phyloP scores from a whole-genome alignment of 2,797 vertebrate genomes.

The Pseudochromis fuscus region DNA sequence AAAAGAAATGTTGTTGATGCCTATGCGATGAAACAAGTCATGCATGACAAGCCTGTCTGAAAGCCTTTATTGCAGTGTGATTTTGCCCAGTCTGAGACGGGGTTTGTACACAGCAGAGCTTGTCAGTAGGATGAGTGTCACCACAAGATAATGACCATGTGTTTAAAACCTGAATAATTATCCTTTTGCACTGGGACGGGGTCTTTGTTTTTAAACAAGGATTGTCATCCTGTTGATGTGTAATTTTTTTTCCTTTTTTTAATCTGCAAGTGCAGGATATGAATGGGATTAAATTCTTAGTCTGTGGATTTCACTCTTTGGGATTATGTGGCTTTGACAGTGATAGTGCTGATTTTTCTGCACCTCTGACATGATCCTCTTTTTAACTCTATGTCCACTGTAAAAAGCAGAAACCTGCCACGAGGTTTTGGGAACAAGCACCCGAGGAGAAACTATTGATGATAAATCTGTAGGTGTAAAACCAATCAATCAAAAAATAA shows the following conservation, averaged over 20 bases:
- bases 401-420: not conserved
- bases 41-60: slow-evolving; percentile 20
- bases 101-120: slow-evolving; percentile 31
- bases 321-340: slow-evolving; percentile 91
- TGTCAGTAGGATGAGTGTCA: slow-evolving; percentile 38
- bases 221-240: slow-evolving; percentile 62
- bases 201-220: slow-evolving; percentile 50
- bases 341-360: slow-evolving; percentile 84
- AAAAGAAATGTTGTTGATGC: slow-evolving; percentile 11
- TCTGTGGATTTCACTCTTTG: slow-evolving; percentile 86
- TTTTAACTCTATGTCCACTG: slow-evolving; percentile 37
- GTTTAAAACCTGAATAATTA: slow-evolving; percentile 56
- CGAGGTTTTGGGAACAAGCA: not conserved
- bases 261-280: slow-evolving; percentile 63
- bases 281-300: slow-evolving; percentile 94
- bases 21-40: slow-evolving; percentile 17
- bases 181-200: slow-evolving; percentile 18
- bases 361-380: slow-evolving; percentile 47
- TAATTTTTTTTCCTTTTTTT: slow-evolving; percentile 42
- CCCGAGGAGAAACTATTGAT: not conserved
- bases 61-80: slow-evolving; percentile 18
- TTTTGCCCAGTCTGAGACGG: slow-evolving; percentile 25
- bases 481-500: no score
- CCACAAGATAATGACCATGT: slow-evolving; percentile 57
- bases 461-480: not conserved